Percentiles rank a stretch among this genome's conserved stretches.
Evolutionary conservation across 2,888 invertebrate species (phyloP).

Genomic region (Stegana nigrithorax): DNA sequence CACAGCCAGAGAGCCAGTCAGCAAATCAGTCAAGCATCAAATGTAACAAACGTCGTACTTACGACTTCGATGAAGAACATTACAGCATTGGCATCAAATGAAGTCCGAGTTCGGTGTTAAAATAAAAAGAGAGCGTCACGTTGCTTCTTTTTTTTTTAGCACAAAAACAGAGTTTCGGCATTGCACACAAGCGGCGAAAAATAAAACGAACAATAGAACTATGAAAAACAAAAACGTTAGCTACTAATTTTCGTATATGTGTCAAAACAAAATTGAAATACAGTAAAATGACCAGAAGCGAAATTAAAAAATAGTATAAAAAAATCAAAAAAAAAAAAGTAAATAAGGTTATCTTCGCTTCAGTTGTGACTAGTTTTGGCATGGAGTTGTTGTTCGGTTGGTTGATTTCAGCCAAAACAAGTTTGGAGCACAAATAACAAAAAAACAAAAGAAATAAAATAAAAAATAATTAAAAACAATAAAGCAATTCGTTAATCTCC

Average conservation of each 20-base stretch:
- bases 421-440: constrained; percentile 40
- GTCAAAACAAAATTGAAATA: constrained; percentile 35
- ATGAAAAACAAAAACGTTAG: constrained; percentile 37
- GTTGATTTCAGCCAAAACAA: constrained; percentile 39
- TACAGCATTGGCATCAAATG: background rate
- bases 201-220: constrained; percentile 11
- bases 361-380: too few relatives aligned
- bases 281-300: constrained; percentile 9
- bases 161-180: background rate
- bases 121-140: constrained; percentile 5
- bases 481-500: constrained; percentile 19
- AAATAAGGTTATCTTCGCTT: too few relatives aligned
- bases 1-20: constrained; percentile 24
- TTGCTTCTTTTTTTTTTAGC: background rate
- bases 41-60: constrained; percentile 34
- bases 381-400: constrained; percentile 16
- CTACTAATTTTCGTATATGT: constrained; percentile 47
- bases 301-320: background rate
- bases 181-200: background rate
- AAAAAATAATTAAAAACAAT: constrained; percentile 36
- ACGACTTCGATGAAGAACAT: constrained; percentile 33
- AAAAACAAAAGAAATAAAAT: too few relatives aligned
- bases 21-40: constrained; percentile 45
- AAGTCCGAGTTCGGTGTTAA: background rate
- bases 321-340: too few relatives aligned